These are phyloP conservation scores for Homarus americanus DNA, from an alignment of 1,140 invertebrate genomes.

Conservation along the genomic window DNA sequence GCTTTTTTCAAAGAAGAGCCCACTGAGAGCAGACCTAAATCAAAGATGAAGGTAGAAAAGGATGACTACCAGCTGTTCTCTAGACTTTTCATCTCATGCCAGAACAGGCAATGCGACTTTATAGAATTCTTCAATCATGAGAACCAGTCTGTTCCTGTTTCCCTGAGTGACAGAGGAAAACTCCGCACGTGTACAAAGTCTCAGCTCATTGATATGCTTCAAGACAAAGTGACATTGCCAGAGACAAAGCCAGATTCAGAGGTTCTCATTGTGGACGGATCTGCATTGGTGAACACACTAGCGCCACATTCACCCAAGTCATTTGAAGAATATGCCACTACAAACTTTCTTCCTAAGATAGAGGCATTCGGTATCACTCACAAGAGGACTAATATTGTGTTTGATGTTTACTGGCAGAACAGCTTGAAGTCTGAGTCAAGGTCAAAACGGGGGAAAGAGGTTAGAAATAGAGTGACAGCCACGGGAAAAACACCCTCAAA, in stretches of 20 bases:
- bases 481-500: constrained; percentile 28
- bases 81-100: too few relatives aligned
- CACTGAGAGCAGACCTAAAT: constrained; percentile 16
- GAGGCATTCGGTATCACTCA: too few relatives aligned
- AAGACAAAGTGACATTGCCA: not conserved
- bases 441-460: constrained; percentile 31
- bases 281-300: constrained; percentile 36
- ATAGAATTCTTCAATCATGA: too few relatives aligned
- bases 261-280: constrained; percentile 7
- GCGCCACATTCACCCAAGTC: too few relatives aligned
- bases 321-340: too few relatives aligned
- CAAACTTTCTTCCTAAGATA: too few relatives aligned
- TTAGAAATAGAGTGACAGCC: constrained; percentile 34
- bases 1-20: constrained; percentile 26
- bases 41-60: constrained; percentile 3
- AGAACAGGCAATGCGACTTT: constrained; percentile 25
- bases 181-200: constrained; percentile 24
- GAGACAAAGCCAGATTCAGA: constrained; percentile 5
- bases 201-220: not conserved
- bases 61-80: constrained; percentile 54
- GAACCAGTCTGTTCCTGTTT: too few relatives aligned
- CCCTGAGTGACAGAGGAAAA: constrained; percentile 27
- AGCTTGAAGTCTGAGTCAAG: constrained; percentile 43
- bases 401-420: constrained; percentile 12
- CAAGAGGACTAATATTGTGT: constrained; percentile 6